phyloP scores from a whole-genome alignment of 1,140 invertebrate genomes.

The Hirudo medicinalis region DNA sequence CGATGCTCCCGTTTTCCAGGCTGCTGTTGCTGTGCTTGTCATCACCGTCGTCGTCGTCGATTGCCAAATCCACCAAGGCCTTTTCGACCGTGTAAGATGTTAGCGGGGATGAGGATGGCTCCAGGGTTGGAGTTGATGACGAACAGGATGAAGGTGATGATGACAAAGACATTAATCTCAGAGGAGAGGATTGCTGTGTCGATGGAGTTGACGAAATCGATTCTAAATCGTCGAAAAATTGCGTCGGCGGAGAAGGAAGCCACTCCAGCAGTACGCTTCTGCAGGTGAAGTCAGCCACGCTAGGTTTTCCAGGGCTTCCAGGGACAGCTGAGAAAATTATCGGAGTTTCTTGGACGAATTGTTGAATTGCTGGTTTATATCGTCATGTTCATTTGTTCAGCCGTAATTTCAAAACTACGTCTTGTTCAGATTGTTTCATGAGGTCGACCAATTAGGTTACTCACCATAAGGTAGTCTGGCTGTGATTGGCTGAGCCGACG shows the following conservation, averaged over 20 bases:
- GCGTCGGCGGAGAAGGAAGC: neutral
- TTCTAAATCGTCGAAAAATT: no score
- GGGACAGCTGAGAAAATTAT: neutral
- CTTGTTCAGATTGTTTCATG: no score
- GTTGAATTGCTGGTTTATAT: no score
- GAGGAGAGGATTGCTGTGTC: no score
- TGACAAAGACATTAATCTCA: no score
- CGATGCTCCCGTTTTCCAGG: neutral
- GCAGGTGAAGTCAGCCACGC: neutral
- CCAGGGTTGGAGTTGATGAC: neutral
- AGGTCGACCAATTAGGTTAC: conserved; percentile 14
- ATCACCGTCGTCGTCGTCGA: neutral
- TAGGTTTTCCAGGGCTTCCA: neutral
- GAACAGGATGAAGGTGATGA: neutral
- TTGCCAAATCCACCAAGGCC: neutral
- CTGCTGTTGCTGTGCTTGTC: neutral
- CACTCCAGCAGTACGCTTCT: neutral
- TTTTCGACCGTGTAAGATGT: neutral
- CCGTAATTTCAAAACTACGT: no score
- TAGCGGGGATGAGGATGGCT: neutral
- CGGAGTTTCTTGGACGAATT: neutral
- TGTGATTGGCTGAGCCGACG: conserved; percentile 45
- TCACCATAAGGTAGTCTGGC: conserved; percentile 36
- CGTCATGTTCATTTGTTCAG: no score
- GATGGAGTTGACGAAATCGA: no score